Evolutionary conservation across 2,113 vertebrate species (phyloP), one percentile per base, ranked within the genome.

Genomic region (Desmodus rotundus): DNA sequence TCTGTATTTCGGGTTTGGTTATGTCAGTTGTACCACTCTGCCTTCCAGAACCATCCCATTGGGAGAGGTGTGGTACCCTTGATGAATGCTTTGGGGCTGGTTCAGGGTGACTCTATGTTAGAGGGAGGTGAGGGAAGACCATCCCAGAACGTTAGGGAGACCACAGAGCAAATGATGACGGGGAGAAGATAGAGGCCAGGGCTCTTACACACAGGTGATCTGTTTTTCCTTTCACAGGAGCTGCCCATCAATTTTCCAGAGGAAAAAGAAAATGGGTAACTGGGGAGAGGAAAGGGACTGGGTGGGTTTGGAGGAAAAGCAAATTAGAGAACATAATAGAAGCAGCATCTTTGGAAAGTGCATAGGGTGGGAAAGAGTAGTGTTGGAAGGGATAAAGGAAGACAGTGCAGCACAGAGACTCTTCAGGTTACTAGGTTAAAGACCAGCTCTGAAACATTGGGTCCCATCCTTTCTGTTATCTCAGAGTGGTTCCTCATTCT

Each of bases 1-100:
- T 72, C 82, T 97, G 86, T 98, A 97, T 98, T 98, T 97, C 93
- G 88, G 96, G 93, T 97, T 95, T 96, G 91, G 70, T 98, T 97
- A 96, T 96, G 96, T 97, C 96, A 97, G 92, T 96, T 94, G 89
- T 95, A 89, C 97, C 96, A 89, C 19, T 93, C 77, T 5, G 47
- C 82, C 61, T 96, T 97, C 97, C 95, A 97, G 97, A 96, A 91
- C 68, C 78, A 87, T 95, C 89, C 41, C 86, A 92, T 5, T 88
- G 73, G 72, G 45, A 94, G 77, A 92, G 15, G 38, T 63, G 2
- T 65, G 50, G 61, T 92, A 78, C 36, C 91, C 31, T n/a, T 73
- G 87, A 67, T 74, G 74, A 96, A 88, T 74, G 28, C 11, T 90
- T 78, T 88, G 38, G 67, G 83, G 12, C 72, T 92, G 87, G 47